A percentile compares a stretch with the other conserved stretches of the same genome.
These are phyloP conservation scores for Carassius carassius DNA, from an alignment of 2,113 vertebrate species.

Conservation along the genomic window DNA sequence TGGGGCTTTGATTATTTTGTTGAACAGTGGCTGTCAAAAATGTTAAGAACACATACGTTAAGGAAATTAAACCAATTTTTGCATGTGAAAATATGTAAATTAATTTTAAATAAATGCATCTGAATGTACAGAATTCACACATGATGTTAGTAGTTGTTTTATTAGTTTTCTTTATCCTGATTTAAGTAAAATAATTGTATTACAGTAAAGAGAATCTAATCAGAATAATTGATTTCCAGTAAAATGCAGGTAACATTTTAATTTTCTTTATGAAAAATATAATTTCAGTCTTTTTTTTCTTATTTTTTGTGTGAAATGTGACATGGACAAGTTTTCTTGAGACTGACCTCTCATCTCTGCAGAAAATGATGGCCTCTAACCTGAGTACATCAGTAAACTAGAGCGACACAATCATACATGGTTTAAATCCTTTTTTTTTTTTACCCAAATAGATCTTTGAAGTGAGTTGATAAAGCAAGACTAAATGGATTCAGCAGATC, in stretches of 20 bases:
- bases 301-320: neutral
- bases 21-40: neutral
- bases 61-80: neutral
- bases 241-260: neutral
- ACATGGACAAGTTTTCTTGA: neutral
- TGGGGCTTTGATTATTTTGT: too few species aligned
- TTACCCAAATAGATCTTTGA: neutral
- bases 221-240: neutral
- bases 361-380: neutral
- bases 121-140: neutral
- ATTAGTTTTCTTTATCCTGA: neutral
- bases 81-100: neutral
- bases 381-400: neutral
- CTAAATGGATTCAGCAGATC: neutral
- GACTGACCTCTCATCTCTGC: too few species aligned
- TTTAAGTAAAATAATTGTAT: neutral
- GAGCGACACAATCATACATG: neutral
- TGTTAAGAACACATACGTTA: neutral
- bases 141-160: neutral
- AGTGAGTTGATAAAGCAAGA: neutral
- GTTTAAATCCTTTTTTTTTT: neutral
- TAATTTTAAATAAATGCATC: neutral
- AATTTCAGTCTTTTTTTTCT: neutral
- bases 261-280: neutral
- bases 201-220: neutral